Percentiles rank a stretch among this genome's conserved stretches.
Conservation (phyloP, 2,797 vertebrate genomes). For the Clarias fuscus region DNA sequence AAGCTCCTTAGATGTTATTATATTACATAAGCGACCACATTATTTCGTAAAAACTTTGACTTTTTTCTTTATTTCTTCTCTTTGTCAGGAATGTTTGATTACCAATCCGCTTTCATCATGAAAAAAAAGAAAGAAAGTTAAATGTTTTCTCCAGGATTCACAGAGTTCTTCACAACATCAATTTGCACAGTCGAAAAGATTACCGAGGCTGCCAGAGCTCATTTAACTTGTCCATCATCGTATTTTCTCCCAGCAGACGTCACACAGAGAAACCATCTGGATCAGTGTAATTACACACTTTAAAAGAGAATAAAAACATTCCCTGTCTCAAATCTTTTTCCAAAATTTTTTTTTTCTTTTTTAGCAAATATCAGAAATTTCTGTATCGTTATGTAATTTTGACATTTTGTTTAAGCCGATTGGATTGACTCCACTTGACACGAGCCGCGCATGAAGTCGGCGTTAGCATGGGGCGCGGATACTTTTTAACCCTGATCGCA, state of each 20-base stretch:
- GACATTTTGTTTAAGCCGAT: background rate
- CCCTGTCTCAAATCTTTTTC: background rate
- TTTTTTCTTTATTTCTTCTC: background rate
- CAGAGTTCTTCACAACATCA: background rate
- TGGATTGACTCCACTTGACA: conserved; percentile 9
- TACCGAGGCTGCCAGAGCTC: background rate
- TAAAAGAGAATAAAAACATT: background rate
- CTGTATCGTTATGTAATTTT: background rate
- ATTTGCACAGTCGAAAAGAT: background rate
- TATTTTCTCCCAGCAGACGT: background rate
- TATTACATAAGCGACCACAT: background rate
- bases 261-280: background rate
- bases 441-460: background rate
- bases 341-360: background rate
- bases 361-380: background rate
- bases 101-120: background rate
- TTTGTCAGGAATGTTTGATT: background rate
- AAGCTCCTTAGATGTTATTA: background rate
- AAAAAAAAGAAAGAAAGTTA: background rate
- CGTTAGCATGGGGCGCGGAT: background rate
- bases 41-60: no score
- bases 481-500: background rate
- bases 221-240: background rate
- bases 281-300: background rate
- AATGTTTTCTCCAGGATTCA: background rate